Conservation (phyloP, 2,797 vertebrate genomes). For the Amblyopsis hoosieri region DNA sequence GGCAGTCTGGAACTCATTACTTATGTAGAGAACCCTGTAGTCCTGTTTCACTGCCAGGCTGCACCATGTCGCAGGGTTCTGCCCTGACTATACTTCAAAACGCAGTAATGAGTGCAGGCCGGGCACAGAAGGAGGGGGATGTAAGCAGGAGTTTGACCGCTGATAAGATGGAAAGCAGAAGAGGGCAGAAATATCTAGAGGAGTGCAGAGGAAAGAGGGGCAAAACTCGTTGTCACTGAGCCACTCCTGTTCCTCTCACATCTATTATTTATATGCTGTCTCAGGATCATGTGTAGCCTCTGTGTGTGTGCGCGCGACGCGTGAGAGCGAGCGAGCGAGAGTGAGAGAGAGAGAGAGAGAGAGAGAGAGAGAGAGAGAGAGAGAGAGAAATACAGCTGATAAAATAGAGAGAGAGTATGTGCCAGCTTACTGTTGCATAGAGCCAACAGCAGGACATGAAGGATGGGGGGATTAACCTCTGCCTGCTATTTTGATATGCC, state of each 20-base stretch:
- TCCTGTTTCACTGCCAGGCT: conserved; percentile 52
- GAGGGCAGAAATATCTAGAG: conserved; percentile 25
- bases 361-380: conserved; percentile 4
- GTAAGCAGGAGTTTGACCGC: no score
- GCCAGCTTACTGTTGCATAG: conserved; percentile 40
- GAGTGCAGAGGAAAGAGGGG: conserved; percentile 3
- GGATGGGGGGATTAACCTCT: conserved; percentile 44
- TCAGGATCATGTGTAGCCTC: background rate
- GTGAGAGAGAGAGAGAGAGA: conserved; percentile 18
- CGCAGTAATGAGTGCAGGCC: conserved; percentile 32
- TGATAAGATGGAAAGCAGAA: background rate
- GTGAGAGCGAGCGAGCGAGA: conserved; percentile 18
- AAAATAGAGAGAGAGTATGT: no score
- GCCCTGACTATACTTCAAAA: conserved; percentile 35
- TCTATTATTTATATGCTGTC: conserved; percentile 60
- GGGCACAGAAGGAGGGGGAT: no score
- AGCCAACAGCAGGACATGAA: conserved; percentile 46
- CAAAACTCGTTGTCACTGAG: conserved; percentile 23
- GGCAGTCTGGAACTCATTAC: conserved; percentile 63
- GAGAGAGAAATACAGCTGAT: conserved; percentile 18
- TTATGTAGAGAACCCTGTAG: conserved; percentile 66
- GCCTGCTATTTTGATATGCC: conserved; percentile 30
- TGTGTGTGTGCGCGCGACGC: conserved; percentile 22
- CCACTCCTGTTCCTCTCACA: conserved; percentile 33
- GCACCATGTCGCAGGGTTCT: conserved; percentile 36